Percentiles rank a stretch among this genome's conserved stretches.
Evolutionary conservation across 2,797 vertebrate genomes (phyloP).

Genomic region (Adrianichthys oophorus): DNA sequence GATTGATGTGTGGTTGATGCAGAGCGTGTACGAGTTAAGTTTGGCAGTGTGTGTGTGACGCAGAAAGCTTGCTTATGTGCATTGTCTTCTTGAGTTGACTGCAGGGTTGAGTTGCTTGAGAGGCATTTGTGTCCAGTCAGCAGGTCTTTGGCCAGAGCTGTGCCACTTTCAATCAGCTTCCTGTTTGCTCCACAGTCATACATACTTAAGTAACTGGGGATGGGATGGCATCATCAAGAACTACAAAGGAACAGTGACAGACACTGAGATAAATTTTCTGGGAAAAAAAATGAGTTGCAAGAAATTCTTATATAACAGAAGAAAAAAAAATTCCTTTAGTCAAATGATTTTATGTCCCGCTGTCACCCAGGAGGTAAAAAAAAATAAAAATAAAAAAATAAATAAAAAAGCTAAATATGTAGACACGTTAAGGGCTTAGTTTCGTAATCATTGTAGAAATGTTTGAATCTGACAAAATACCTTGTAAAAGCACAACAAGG

Average conservation of each 20-base stretch:
- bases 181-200: slow-evolving; percentile 52
- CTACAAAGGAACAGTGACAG: slow-evolving; percentile 54
- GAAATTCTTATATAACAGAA: not conserved
- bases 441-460: too few species aligned
- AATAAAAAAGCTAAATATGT: too few species aligned
- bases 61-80: slow-evolving; percentile 61
- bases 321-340: too few species aligned
- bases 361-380: too few species aligned
- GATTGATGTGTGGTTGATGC: slow-evolving; percentile 64
- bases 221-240: slow-evolving; percentile 53
- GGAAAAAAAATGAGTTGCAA: slow-evolving; percentile 36
- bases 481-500: too few species aligned
- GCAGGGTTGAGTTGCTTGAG: slow-evolving; percentile 54
- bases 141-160: slow-evolving; percentile 73
- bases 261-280: slow-evolving; percentile 58
- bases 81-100: slow-evolving; percentile 66
- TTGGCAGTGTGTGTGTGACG: slow-evolving; percentile 14
- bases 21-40: slow-evolving; percentile 17
- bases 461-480: too few species aligned
- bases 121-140: slow-evolving; percentile 76
- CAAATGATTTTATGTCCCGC: too few species aligned
- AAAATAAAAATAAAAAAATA: too few species aligned
- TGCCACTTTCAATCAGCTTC: slow-evolving; percentile 78
- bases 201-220: slow-evolving; percentile 58
- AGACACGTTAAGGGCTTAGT: too few species aligned